A percentile compares a stretch with the other conserved stretches of the same genome.
phyloP scores from a whole-genome alignment of 1,140 invertebrate species.

The Tribolium castaneum region DNA sequence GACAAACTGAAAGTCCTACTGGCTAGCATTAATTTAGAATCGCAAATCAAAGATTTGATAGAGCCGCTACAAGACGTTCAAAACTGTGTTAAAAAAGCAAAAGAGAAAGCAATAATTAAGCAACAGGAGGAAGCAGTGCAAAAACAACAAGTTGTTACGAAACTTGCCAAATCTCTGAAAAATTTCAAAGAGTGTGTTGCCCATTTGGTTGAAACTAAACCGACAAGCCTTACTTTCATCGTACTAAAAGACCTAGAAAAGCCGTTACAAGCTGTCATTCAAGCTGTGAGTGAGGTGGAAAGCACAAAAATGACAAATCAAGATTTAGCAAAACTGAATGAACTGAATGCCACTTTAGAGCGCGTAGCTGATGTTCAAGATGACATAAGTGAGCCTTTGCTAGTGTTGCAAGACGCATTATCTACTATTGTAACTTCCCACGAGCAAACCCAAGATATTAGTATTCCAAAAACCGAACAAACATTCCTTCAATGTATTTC shows the following conservation, averaged over 20 bases:
- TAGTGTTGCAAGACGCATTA: slow-evolving; percentile 48
- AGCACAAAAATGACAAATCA: slow-evolving; percentile 38
- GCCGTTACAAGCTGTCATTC: slow-evolving; percentile 54
- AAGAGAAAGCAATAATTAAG: slow-evolving; percentile 56
- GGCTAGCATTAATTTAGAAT: slow-evolving; percentile 61
- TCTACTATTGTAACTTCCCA: slow-evolving; percentile 43
- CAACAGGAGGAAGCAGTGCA: slow-evolving; percentile 55
- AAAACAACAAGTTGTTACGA: slow-evolving; percentile 52
- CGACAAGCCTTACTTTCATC: background rate
- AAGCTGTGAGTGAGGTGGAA: slow-evolving; percentile 28
- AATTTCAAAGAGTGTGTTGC: slow-evolving; percentile 42
- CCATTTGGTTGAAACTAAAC: background rate
- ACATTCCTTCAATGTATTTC: slow-evolving; percentile 45
- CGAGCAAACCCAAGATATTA: slow-evolving; percentile 44
- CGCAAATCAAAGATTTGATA: slow-evolving; percentile 60
- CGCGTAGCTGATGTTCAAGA: slow-evolving; percentile 44
- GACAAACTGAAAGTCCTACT: slow-evolving; percentile 55
- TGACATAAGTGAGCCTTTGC: slow-evolving; percentile 52
- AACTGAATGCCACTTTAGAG: slow-evolving; percentile 51
- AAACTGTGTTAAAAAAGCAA: slow-evolving; percentile 63
- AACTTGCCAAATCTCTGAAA: slow-evolving; percentile 47
- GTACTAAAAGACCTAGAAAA: slow-evolving; percentile 52
- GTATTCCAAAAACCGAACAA: slow-evolving; percentile 28
- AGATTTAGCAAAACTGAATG: slow-evolving; percentile 50
- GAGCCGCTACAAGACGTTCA: slow-evolving; percentile 66